Conservation (phyloP, 2,888 invertebrate genomes). For the Dasysyrphus tricinctus region DNA sequence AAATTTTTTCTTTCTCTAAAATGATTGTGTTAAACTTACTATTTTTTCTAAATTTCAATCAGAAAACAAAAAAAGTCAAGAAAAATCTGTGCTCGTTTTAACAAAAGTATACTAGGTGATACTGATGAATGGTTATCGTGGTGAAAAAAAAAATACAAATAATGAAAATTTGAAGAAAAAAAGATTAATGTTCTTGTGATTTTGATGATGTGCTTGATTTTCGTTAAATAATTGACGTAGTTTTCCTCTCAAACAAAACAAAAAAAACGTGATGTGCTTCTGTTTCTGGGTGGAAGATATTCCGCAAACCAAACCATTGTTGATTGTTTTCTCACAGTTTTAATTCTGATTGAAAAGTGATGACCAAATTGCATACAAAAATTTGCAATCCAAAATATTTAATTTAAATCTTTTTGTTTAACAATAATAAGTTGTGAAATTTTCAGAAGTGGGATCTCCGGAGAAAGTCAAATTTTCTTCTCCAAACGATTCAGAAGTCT, state of each 20-base stretch:
- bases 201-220: conserved; percentile 66
- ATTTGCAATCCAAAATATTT: conserved; percentile 7
- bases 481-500: conserved; percentile 46
- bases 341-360: conserved; percentile 52
- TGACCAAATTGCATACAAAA: conserved; percentile 28
- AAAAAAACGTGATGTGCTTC: conserved; percentile 68
- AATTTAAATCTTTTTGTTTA: conserved; percentile 26
- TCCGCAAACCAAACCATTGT: conserved; percentile 18
- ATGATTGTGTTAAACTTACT: conserved; percentile 49
- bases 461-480: conserved; percentile 40
- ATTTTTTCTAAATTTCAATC: conserved; percentile 28
- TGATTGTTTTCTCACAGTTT: conserved; percentile 44
- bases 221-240: conserved; percentile 26
- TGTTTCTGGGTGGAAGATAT: conserved; percentile 33
- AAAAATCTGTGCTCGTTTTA: conserved; percentile 53
- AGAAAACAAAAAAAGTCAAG: conserved; percentile 28
- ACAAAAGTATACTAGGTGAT: conserved; percentile 53
- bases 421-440: conserved; percentile 59
- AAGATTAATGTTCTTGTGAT: conserved; percentile 66
- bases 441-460: conserved; percentile 67
- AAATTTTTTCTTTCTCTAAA: conserved; percentile 26
- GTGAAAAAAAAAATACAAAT: conserved; percentile 46
- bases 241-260: conserved; percentile 21
- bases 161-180: conserved; percentile 25
- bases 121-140: conserved; percentile 28